These are phyloP conservation scores for Chionoecetes opilio DNA, from an alignment of 1,140 invertebrate species.

Conservation along the genomic window DNA sequence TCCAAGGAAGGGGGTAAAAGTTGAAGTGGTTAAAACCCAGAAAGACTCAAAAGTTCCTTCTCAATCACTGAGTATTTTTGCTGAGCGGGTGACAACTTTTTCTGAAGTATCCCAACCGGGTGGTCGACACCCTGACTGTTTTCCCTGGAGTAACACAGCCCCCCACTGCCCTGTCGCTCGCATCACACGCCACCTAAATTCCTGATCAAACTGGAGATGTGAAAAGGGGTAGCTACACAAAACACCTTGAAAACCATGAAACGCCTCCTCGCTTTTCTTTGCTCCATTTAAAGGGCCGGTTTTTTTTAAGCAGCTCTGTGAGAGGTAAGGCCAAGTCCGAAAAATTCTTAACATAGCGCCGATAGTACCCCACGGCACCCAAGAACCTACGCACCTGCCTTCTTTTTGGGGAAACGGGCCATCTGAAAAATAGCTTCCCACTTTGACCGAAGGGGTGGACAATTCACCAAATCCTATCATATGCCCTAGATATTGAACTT, in stretches of 20 bases:
- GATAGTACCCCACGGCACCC: constrained; percentile 82
- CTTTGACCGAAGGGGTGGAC: not conserved
- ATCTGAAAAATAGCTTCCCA: not conserved
- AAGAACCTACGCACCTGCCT: constrained; percentile 82
- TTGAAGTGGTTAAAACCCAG: too few species aligned
- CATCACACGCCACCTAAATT: not conserved
- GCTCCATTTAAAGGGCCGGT: constrained; percentile 83
- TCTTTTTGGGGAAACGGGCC: not conserved
- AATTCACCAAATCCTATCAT: not conserved
- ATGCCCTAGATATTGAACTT: constrained; percentile 34
- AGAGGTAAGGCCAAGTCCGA: constrained; percentile 83
- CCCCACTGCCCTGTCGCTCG: not conserved
- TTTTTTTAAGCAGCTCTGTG: constrained; percentile 83
- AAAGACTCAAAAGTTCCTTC: too few species aligned
- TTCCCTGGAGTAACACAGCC: not conserved
- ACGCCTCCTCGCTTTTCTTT: constrained; percentile 82
- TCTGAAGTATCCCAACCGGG: not conserved
- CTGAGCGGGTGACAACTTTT: not conserved
- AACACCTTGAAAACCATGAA: constrained; percentile 82
- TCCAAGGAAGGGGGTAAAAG: too few species aligned
- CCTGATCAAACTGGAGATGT: not conserved
- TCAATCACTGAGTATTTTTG: not conserved
- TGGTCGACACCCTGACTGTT: not conserved
- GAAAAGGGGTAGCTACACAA: not conserved
- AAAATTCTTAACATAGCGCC: constrained; percentile 82